These are phyloP conservation scores for Drosophila sulfurigaster DNA, from an alignment of 1,140 invertebrate genomes.

Conservation along the genomic window DNA sequence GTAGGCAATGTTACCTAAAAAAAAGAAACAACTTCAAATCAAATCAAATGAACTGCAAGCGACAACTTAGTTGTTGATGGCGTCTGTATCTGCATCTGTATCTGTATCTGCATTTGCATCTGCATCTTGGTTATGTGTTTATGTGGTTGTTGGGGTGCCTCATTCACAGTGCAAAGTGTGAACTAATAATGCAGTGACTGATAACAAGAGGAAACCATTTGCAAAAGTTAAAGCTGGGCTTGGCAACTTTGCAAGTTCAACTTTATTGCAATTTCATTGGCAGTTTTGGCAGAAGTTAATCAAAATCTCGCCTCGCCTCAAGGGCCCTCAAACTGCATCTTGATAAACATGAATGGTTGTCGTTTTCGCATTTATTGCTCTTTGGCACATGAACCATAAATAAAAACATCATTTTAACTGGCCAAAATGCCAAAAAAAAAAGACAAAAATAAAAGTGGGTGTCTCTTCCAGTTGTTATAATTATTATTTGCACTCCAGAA, in stretches of 20 bases:
- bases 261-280: slow-evolving; percentile 62
- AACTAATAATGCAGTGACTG: slow-evolving; percentile 21
- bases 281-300: slow-evolving; percentile 72
- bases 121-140: not conserved
- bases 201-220: not conserved
- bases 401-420: slow-evolving; percentile 81
- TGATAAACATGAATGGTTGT: slow-evolving; percentile 63
- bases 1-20: slow-evolving; percentile 43
- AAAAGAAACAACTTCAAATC: slow-evolving; percentile 32
- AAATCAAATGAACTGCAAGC: slow-evolving; percentile 72
- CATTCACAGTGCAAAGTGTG: slow-evolving; percentile 23
- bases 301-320: slow-evolving; percentile 56
- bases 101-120: not conserved
- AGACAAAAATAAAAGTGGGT: not conserved
- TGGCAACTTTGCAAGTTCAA: not conserved
- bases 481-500: not conserved
- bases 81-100: not conserved
- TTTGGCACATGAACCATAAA: slow-evolving; percentile 78
- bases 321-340: slow-evolving; percentile 47
- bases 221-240: slow-evolving; percentile 5
- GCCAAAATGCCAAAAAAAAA: not conserved
- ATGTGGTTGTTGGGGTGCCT: not conserved
- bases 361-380: slow-evolving; percentile 8
- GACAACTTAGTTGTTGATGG: slow-evolving; percentile 72
- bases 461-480: not conserved